Evolutionary conservation across 2,113 vertebrate species (phyloP).

Genomic region (Tupaia chinensis): DNA sequence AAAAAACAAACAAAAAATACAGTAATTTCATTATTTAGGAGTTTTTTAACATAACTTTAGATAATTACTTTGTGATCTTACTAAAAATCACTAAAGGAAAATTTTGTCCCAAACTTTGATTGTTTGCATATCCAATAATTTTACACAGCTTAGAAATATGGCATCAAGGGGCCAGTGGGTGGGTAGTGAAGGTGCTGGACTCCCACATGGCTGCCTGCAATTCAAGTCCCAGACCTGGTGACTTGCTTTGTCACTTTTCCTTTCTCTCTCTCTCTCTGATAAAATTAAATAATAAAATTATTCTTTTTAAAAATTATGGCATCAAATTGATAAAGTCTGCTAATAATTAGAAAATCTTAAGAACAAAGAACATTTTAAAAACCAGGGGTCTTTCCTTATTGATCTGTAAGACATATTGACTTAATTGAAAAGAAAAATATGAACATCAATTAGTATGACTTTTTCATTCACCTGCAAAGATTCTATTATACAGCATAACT

Average conservation of each 20-base stretch:
- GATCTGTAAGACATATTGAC: not conserved
- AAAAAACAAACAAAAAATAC: not conserved
- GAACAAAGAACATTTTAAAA: not conserved
- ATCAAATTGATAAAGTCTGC: slow-evolving; percentile 3
- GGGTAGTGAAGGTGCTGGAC: too few species aligned
- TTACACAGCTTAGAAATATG: slow-evolving; percentile 10
- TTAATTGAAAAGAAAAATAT: slow-evolving; percentile 15
- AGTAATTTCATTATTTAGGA: not conserved
- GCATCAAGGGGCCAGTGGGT: not conserved
- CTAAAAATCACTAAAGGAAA: not conserved
- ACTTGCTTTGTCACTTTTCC: too few species aligned
- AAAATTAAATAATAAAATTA: too few species aligned
- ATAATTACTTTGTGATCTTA: not conserved
- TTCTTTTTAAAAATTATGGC: not conserved
- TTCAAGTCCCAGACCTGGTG: too few species aligned
- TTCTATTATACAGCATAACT: not conserved
- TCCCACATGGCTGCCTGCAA: too few species aligned
- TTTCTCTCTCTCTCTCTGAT: too few species aligned
- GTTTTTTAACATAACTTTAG: not conserved
- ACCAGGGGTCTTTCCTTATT: not conserved
- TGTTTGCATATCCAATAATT: not conserved
- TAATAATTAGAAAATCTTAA: slow-evolving; percentile 18
- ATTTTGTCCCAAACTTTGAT: not conserved
- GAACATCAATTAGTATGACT: not conserved
- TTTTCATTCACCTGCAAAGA: not conserved